Percentiles rank a stretch among this genome's conserved stretches.
phyloP scores from a whole-genome alignment of 2,797 vertebrate genomes.

The Poecilia picta region DNA sequence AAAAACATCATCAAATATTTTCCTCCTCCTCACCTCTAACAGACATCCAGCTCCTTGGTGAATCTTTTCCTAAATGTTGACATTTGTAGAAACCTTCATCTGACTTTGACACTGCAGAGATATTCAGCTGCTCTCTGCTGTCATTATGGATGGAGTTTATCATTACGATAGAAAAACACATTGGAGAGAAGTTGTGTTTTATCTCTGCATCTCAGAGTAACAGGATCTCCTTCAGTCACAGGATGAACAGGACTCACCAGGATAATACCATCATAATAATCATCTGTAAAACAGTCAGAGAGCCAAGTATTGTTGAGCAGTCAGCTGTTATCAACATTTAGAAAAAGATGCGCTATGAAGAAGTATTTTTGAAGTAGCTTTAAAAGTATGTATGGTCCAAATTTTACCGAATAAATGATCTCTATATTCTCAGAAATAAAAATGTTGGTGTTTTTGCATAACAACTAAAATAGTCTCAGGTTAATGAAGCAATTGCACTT shows the following conservation, averaged over 20 bases:
- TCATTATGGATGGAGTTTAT: constrained; percentile 21
- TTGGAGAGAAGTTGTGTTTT: background rate
- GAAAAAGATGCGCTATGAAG: background rate
- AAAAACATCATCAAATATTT: fast-evolving
- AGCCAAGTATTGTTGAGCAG: background rate
- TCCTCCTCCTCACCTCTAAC: constrained; percentile 4
- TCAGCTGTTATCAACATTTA: background rate
- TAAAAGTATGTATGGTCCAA: background rate
- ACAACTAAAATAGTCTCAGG: background rate
- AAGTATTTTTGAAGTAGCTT: background rate
- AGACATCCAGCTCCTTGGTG: constrained; percentile 13
- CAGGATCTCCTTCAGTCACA: constrained; percentile 31
- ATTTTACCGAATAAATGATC: background rate
- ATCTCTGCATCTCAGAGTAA: constrained; percentile 51
- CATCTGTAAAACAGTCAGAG: background rate
- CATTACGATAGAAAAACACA: constrained; percentile 50
- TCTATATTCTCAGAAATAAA: background rate
- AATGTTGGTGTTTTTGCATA: background rate
- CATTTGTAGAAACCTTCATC: constrained; percentile 36
- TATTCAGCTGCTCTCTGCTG: constrained; percentile 15
- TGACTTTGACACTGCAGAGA: constrained; percentile 36
- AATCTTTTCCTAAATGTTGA: background rate
- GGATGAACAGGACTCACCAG: constrained; percentile 8
- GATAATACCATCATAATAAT: background rate
- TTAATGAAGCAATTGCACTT: background rate